Percentiles rank a stretch among this genome's conserved stretches.
Evolutionary conservation across 2,888 invertebrate genomes (phyloP).

Genomic region (Brachyptera putata): DNA sequence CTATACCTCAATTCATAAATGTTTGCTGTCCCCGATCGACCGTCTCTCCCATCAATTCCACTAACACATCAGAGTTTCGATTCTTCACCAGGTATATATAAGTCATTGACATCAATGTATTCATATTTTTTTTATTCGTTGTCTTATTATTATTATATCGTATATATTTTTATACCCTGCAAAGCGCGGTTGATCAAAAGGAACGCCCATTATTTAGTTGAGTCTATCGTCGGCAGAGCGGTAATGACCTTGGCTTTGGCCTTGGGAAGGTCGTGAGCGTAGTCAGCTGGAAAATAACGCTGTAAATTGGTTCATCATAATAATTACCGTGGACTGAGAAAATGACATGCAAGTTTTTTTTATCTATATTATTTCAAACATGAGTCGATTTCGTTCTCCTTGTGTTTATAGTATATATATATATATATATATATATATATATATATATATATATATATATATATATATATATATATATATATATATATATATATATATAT

Average conservation of each 20-base stretch:
- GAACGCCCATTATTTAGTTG: not conserved
- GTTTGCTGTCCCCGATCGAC: too few species aligned
- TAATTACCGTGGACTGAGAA: not conserved
- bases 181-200: not conserved
- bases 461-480: too few species aligned
- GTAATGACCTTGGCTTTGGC: not conserved
- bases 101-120: not conserved
- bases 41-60: too few species aligned
- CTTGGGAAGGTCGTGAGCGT: conserved; percentile 2
- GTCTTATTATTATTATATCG: not conserved
- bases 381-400: too few species aligned
- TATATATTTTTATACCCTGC: not conserved
- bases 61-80: too few species aligned
- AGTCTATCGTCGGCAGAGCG: not conserved
- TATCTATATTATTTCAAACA: too few species aligned
- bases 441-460: too few species aligned
- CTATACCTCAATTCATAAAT: too few species aligned
- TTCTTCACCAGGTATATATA: too few species aligned
- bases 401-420: too few species aligned
- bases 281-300: conserved; percentile 5
- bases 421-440: too few species aligned
- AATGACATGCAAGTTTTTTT: not conserved
- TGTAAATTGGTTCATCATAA: not conserved
- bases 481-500: too few species aligned
- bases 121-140: not conserved